These are phyloP conservation scores for Amazona guildingii DNA, from an alignment of 2,113 vertebrate genomes.

Conservation along the genomic window DNA sequence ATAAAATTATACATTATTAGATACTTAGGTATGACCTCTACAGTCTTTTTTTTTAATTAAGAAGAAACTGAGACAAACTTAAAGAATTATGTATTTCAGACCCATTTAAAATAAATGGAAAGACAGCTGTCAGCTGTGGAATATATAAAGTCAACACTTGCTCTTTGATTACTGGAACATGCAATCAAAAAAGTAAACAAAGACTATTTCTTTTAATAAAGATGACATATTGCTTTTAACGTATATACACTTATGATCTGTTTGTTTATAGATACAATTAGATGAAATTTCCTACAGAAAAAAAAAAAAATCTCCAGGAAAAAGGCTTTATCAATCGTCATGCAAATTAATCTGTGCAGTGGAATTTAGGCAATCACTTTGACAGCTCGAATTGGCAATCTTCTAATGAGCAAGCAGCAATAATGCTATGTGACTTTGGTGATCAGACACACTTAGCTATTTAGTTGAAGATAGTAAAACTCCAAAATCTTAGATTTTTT, in stretches of 20 bases:
- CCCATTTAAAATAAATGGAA: not conserved
- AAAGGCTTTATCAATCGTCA: not conserved
- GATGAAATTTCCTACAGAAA: not conserved
- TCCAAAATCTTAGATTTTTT: not conserved
- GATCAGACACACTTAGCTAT: not conserved
- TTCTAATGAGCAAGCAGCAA: not conserved
- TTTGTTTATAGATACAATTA: not conserved
- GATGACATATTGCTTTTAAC: not conserved
- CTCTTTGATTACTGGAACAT: not conserved
- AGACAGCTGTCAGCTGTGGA: not conserved
- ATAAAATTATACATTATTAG: not conserved
- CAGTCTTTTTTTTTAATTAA: not conserved
- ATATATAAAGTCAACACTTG: not conserved
- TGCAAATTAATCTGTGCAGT: not conserved
- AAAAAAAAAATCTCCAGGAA: not conserved
- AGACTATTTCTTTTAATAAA: not conserved
- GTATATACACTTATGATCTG: rapidly evolving
- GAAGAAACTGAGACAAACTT: not conserved
- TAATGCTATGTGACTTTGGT: not conserved
- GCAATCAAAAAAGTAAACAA: not conserved
- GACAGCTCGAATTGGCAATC: not conserved
- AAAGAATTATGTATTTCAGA: not conserved
- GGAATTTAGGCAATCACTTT: not conserved
- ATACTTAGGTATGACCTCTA: not conserved
- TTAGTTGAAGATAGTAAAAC: not conserved